Base-by-base conservation (phyloP, 2,113 vertebrate species). In the Bucco capensis region DNA sequence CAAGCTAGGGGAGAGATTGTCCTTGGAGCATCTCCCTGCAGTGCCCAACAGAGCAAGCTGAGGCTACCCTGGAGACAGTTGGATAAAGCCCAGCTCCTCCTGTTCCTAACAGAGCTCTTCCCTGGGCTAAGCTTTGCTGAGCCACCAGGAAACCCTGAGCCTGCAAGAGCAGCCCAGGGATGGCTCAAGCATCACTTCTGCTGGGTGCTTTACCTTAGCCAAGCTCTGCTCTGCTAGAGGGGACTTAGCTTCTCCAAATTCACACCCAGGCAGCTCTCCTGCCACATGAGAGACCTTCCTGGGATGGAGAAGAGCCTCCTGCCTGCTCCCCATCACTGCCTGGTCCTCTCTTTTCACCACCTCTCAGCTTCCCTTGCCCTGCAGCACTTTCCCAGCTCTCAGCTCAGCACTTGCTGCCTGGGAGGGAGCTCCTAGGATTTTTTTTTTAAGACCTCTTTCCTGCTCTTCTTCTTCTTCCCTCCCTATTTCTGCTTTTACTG, bases 401-500 rank as follows among this genome's bases (percentile, higher is more conserved):
- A 57, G 19, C 10, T 35, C 14, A 31, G 44, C 40, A 1, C 31
- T 31, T 11, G 21, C 12, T 38, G 49, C 19, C 57, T 7, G 27
- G 4, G 5, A 21, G 5, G 19, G 19, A 44, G 50, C 62, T 46
- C 10, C 11, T 4, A 1, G 72, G 6, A 5, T 6, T 9, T 24
- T 6, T 9, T 24, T 67, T 90, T 74, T 5, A 40, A 91, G 82
- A 35, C 40, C 31, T 46, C 57, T 25, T 74, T 31, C 67, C 51
- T 50, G 11, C 28, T 80, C 56, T 19, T 35, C 92, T 54, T 38
- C 91, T 86, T 60, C 28, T 70, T 87, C 78, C 78, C 21, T 78
- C 58, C 1, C 46, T 83, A 11, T 80, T 88, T 62, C 84, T 79
- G 58, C 90, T 64, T 91, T 83, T 87, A 79, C 62, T 89, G 67